These are phyloP conservation scores for Centroberyx gerrardi DNA, from an alignment of 2,797 vertebrate species.

Conservation along the genomic window DNA sequence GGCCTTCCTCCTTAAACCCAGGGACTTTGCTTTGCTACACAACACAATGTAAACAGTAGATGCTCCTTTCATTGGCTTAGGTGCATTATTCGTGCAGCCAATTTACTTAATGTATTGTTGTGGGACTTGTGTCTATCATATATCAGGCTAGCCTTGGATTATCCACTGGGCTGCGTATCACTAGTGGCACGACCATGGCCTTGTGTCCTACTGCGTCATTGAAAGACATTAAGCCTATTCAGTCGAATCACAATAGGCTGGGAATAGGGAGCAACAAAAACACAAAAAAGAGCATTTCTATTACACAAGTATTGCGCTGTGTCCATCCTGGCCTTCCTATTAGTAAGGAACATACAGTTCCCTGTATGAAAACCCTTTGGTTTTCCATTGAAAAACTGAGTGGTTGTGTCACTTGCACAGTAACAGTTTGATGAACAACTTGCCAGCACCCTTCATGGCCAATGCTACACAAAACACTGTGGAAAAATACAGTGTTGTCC, in stretches of 20 bases:
- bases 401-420: too few relatives aligned
- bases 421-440: too few relatives aligned
- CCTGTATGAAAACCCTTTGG: background rate
- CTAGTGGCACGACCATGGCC: constrained; percentile 22
- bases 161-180: constrained; percentile 20
- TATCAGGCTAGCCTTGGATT: constrained; percentile 38
- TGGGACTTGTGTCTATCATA: constrained; percentile 23
- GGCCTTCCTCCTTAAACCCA: constrained; percentile 32
- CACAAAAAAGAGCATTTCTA: background rate
- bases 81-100: background rate
- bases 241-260: background rate
- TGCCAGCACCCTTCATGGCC: too few relatives aligned
- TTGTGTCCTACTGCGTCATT: background rate
- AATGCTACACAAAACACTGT: too few relatives aligned
- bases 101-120: constrained; percentile 47
- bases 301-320: background rate
- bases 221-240: constrained; percentile 4
- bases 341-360: background rate
- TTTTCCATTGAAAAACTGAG: background rate
- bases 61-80: constrained; percentile 25
- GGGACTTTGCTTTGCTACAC: constrained; percentile 26
- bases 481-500: too few relatives aligned
- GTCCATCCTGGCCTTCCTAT: too few relatives aligned
- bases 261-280: constrained; percentile 9
- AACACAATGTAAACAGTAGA: constrained; percentile 34